Evolutionary conservation across 2,888 invertebrate species (phyloP), one percentile per base, ranked within the genome.

Genomic region (Orthosia incerta): DNA sequence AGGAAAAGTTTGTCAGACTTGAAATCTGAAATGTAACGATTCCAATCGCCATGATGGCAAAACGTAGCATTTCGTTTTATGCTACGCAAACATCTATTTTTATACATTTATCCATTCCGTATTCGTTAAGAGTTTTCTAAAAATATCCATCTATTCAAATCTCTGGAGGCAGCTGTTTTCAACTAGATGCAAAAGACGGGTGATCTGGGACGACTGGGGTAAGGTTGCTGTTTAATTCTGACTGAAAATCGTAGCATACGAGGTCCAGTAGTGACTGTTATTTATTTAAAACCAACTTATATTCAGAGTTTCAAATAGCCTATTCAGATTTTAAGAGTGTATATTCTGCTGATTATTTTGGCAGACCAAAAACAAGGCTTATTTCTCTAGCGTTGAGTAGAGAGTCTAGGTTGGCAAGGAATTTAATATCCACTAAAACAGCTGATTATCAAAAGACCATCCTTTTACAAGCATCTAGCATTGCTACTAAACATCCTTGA

Each of bases 141-240:
- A 77, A 71, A 77, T 82, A 79, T 82, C 55, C 23, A 46, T 68
- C 46, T 63, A 48, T 81, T 81, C 55, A 80, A 74, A 80, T 74
- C 62, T 74, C 50, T 53, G 56, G 81, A 78, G 56, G 57, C 55
- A 57, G 56, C 65, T 73, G 61, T 74, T 62, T 80, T 16, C 26
- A 77, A 50, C 56, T 63, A 26, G 23, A 72, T 59, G 57, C 57
- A 39, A 45, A 55, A 74, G 53, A 11, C n/a, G 48, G 48, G 18
- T 59, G 51, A 72, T 13, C 26, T 45, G 20, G 48, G 16, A 26
- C 7, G 26, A 50, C 11, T 59, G n/a, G 16, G 55, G 59, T n/a
- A 39, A 45, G 12, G 48, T 39, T 63, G 45, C 18, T n/a, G 20
- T 57, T 57, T 51, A 51, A 18, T 53, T 46, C 16, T 23, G 13